Conservation (phyloP, 2,888 invertebrate genomes). For the Drosophila incognita region DNA sequence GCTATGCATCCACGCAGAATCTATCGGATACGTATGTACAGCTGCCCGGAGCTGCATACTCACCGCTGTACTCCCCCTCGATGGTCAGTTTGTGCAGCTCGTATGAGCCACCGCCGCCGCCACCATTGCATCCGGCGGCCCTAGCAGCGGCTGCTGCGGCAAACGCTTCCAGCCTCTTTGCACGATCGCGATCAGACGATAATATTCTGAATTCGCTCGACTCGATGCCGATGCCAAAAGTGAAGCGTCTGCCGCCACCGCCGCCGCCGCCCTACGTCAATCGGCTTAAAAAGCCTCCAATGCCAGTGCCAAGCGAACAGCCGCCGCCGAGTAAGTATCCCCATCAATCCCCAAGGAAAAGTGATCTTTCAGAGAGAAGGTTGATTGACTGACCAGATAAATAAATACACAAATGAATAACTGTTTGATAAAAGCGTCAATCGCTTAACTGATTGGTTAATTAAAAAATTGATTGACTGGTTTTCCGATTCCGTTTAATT, state of each 20-base stretch:
- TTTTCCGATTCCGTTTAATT: background rate
- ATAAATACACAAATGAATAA: background rate
- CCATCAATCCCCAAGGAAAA: background rate
- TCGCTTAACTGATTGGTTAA: background rate
- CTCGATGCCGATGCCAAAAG: constrained; percentile 85
- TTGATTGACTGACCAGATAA: background rate
- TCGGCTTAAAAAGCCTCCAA: constrained; percentile 85
- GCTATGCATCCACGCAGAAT: constrained; percentile 93
- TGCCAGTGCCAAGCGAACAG: constrained; percentile 85
- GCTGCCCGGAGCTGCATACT: constrained; percentile 86
- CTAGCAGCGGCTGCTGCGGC: constrained; percentile 68
- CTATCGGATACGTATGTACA: constrained; percentile 91
- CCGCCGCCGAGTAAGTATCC: constrained; percentile 84
- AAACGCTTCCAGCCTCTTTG: constrained; percentile 86
- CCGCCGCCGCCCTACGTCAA: constrained; percentile 87
- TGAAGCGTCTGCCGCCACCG: constrained; percentile 86
- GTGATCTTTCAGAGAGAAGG: background rate
- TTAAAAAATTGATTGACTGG: background rate
- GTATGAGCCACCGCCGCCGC: constrained; percentile 89
- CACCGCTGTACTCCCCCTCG: constrained; percentile 88
- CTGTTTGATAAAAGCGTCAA: background rate
- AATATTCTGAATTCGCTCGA: constrained; percentile 91
- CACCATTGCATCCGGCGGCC: constrained; percentile 87
- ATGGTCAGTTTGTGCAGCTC: constrained; percentile 88
- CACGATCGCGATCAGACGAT: constrained; percentile 92